Evolutionary conservation across 1,140 invertebrate species (phyloP).

Genomic region (Anastrepha ludens): DNA sequence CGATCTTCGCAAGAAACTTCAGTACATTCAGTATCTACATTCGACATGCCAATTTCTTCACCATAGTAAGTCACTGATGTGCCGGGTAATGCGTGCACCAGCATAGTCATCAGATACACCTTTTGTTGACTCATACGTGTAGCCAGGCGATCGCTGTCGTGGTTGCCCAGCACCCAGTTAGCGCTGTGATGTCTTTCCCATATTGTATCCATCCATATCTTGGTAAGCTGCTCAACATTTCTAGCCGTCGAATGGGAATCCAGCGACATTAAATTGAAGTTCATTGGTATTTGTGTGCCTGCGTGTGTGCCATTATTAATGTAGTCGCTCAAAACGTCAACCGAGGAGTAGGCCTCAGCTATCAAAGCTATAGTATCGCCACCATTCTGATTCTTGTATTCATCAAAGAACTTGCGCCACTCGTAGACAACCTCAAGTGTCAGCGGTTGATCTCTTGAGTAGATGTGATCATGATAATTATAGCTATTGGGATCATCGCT

Average conservation of each 20-base stretch:
- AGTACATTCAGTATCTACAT: slow-evolving; percentile 76
- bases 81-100: slow-evolving; percentile 82
- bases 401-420: slow-evolving; percentile 78
- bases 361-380: slow-evolving; percentile 68
- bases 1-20: slow-evolving; percentile 68
- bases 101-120: slow-evolving; percentile 81
- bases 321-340: slow-evolving; percentile 76
- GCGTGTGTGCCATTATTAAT: slow-evolving; percentile 76
- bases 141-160: slow-evolving; percentile 79
- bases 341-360: slow-evolving; percentile 77
- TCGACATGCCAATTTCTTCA: slow-evolving; percentile 88
- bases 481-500: slow-evolving; percentile 75
- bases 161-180: slow-evolving; percentile 78
- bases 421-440: slow-evolving; percentile 79
- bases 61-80: slow-evolving; percentile 86
- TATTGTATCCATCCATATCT: slow-evolving; percentile 75
- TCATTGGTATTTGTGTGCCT: slow-evolving; percentile 81
- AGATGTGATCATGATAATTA: slow-evolving; percentile 78
- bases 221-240: slow-evolving; percentile 74
- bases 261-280: slow-evolving; percentile 76
- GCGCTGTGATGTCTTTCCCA: slow-evolving; percentile 72
- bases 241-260: slow-evolving; percentile 70
- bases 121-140: slow-evolving; percentile 77
- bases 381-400: slow-evolving; percentile 75
- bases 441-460: slow-evolving; percentile 79